Conservation (phyloP, 2,797 vertebrate species). For the Bradypodion pumilum region DNA sequence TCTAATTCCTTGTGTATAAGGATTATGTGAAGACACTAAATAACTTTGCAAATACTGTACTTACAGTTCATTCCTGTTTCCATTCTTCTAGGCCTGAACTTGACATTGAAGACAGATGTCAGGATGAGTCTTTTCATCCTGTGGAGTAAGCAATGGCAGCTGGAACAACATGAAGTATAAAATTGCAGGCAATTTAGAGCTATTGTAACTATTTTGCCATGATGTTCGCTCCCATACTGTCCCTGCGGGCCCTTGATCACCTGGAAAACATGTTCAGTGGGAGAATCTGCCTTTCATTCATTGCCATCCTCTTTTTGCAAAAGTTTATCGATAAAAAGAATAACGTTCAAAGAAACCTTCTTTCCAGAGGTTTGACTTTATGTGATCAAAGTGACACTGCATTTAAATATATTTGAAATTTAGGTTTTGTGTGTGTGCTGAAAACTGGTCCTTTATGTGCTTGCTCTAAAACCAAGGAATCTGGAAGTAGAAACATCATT, state of each 20-base stretch:
- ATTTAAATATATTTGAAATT: background rate
- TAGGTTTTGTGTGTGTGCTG: too few species aligned
- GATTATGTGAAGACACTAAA: background rate
- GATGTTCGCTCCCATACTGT: background rate
- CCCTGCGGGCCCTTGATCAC: background rate
- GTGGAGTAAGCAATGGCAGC: background rate
- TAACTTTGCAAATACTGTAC: background rate
- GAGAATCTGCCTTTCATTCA: background rate
- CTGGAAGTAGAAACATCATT: background rate
- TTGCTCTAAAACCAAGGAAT: background rate
- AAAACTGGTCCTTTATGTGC: background rate
- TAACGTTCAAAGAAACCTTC: background rate
- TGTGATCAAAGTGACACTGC: background rate
- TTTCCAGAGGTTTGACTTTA: background rate
- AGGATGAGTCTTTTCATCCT: background rate
- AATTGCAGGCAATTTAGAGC: background rate
- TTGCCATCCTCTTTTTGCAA: background rate
- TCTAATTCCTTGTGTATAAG: background rate
- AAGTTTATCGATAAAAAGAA: background rate
- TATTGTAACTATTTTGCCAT: background rate
- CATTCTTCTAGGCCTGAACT: background rate
- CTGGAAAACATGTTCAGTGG: background rate
- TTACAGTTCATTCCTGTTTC: background rate
- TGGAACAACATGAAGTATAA: background rate
- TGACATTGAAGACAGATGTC: background rate